phyloP scores from a whole-genome alignment of 2,113 vertebrate genomes.

The Sphyrna mokarran region DNA sequence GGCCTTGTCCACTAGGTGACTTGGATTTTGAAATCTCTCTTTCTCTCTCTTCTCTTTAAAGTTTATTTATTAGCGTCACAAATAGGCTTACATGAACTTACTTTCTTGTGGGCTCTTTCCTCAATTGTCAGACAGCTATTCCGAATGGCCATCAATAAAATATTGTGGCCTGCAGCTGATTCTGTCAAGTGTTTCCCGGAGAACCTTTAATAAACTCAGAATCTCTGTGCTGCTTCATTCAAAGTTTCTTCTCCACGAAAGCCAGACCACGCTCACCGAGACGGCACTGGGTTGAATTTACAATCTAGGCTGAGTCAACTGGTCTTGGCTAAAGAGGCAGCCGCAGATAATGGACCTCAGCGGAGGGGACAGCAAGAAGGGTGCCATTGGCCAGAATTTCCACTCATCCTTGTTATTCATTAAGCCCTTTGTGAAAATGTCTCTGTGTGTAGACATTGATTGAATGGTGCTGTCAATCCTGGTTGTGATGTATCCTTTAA shows the following conservation, averaged over 20 bases:
- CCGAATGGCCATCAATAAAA: not conserved
- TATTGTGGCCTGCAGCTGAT: not conserved
- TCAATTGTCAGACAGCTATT: not conserved
- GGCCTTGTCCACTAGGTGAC: not conserved
- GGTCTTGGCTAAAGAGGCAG: not conserved
- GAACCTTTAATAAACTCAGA: not conserved
- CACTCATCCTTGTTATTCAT: not conserved
- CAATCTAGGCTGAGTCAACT: not conserved
- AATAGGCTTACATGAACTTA: not conserved
- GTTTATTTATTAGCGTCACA: too few relatives aligned
- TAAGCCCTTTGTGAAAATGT: not conserved
- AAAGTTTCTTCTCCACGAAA: not conserved
- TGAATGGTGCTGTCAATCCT: not conserved
- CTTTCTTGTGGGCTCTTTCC: not conserved
- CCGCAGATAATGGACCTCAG: not conserved
- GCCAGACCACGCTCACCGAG: not conserved
- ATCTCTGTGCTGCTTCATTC: not conserved
- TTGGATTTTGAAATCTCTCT: not conserved
- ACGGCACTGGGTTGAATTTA: not conserved
- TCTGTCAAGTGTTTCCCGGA: not conserved
- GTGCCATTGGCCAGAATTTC: not conserved
- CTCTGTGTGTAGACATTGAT: not conserved
- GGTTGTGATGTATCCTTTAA: not conserved
- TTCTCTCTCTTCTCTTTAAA: too few relatives aligned
- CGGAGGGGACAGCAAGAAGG: not conserved